A percentile compares a stretch with the other conserved stretches of the same genome.
phyloP scores from a whole-genome alignment of 2,113 vertebrate genomes.

The Phyllopteryx taeniolatus region DNA sequence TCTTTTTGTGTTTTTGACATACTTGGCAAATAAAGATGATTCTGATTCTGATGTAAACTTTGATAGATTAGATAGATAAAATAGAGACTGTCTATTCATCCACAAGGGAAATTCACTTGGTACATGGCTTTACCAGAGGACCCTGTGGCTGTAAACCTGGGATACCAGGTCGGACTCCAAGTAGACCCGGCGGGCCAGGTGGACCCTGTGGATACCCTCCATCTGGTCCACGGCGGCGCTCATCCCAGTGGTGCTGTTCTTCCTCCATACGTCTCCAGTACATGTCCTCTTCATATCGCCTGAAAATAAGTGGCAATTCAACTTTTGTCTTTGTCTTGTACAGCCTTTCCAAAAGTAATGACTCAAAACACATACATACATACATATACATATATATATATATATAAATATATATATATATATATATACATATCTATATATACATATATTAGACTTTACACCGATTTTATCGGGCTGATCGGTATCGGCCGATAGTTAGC shows the following conservation, averaged over 20 bases:
- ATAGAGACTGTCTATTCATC: not conserved
- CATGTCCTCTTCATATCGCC: conserved; percentile 97
- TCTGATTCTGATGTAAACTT: too few species aligned
- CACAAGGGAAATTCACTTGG: not conserved
- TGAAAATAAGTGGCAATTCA: conserved; percentile 37
- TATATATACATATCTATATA: too few species aligned
- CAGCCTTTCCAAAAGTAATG: not conserved
- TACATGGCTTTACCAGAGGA: conserved; percentile 77
- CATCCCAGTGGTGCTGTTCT: conserved; percentile 97
- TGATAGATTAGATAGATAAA: too few species aligned
- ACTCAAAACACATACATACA: too few species aligned
- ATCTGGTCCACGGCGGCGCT: conserved; percentile 87
- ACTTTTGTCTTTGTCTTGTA: not conserved
- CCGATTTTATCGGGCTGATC: too few species aligned
- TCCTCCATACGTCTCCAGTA: conserved; percentile 98
- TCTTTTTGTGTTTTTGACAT: too few species aligned
- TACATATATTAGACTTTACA: too few species aligned
- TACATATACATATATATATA: too few species aligned
- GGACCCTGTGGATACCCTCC: conserved; percentile 90
- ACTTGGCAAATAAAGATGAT: too few species aligned
- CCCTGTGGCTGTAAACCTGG: conserved; percentile 88
- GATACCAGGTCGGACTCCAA: conserved; percentile 93
- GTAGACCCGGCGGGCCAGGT: conserved; percentile 86
- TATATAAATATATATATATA: too few species aligned
- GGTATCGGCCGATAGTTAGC: too few species aligned